phyloP scores from a whole-genome alignment of 1,140 invertebrate genomes.

The Hormaphis cornu region DNA sequence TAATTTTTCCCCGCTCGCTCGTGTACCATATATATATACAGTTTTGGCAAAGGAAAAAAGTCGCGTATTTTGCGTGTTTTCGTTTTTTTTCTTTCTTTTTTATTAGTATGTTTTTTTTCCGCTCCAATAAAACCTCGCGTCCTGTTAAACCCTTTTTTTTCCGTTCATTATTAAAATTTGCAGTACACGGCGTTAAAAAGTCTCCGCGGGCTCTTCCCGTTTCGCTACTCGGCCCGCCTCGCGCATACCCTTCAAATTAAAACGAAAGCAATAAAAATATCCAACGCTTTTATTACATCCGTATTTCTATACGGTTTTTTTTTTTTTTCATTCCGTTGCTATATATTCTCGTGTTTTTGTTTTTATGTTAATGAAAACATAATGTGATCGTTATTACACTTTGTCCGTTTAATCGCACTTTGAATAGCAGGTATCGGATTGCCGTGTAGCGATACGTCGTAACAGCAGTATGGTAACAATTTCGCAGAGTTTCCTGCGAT shows the following conservation, averaged over 20 bases:
- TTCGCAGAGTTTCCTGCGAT: no score
- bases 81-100: no score
- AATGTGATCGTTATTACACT: no score
- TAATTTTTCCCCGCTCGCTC: constrained; percentile 23
- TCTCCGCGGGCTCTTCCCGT: constrained; percentile 24
- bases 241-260: constrained; percentile 18
- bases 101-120: constrained; percentile 29
- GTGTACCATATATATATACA: background rate
- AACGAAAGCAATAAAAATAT: constrained; percentile 29
- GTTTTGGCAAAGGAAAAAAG: no score
- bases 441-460: no score
- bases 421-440: no score
- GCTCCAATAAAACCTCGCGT: constrained; percentile 26
- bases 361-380: no score
- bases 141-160: constrained; percentile 27
- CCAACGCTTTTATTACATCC: constrained; percentile 16
- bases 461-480: no score
- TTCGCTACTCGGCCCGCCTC: background rate
- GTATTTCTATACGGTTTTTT: background rate
- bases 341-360: no score
- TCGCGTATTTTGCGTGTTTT: constrained; percentile 21
- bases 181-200: constrained; percentile 22
- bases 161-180: constrained; percentile 32
- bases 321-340: no score
- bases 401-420: no score